Evolutionary conservation across 1,140 invertebrate genomes (phyloP), one percentile per base, ranked within the genome.

Genomic region (Wasmannia auropunctata): DNA sequence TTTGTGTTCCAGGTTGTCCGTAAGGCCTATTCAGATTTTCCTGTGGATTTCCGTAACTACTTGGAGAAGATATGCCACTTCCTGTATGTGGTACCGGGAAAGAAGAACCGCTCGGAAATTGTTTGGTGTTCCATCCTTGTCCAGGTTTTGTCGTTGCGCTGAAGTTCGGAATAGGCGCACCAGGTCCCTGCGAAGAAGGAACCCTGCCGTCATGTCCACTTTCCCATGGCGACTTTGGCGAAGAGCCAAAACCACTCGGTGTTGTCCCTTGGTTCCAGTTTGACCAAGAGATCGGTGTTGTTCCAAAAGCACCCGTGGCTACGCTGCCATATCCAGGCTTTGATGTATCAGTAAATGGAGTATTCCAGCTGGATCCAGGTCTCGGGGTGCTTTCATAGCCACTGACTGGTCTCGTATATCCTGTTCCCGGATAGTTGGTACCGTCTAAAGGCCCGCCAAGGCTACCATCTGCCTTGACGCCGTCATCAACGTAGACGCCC

Each of bases 331-430:
- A 43, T 69, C 34, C 63, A 11, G 77, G 63, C 16, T 80, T 69
- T 28, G 34, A 40, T 0, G 75, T 28, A 43, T 37, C 28, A 22
- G 46, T 10, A 31, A 43, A 19, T 4, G 46, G 43, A n/a, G 34
- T 46, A 10, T 54, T 87, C 72, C 72, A 86, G 4, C 40, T 19
- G 19, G 34, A 31, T 5, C 19, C 14, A 72, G 74, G 65, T 70
- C 31, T 80, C 1, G 85, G 11, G 5, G 67, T 60, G 0, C 7
- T 67, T 67, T 25, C 85, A 43, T 40, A 28, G 0, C 10, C 10
- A 40, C 16, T 10, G 31, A 51, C 31, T 72, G 37, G 22, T 0
- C 37, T 40, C 43, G 49, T 11, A 37, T 85, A n/a, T 63, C 40
- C 54, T 8, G 14, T 49, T 40, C 1, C 49, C 5, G 16, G 74